These are phyloP conservation scores for Drosophila ercepeae DNA, from an alignment of 1,140 invertebrate genomes.

Conservation along the genomic window DNA sequence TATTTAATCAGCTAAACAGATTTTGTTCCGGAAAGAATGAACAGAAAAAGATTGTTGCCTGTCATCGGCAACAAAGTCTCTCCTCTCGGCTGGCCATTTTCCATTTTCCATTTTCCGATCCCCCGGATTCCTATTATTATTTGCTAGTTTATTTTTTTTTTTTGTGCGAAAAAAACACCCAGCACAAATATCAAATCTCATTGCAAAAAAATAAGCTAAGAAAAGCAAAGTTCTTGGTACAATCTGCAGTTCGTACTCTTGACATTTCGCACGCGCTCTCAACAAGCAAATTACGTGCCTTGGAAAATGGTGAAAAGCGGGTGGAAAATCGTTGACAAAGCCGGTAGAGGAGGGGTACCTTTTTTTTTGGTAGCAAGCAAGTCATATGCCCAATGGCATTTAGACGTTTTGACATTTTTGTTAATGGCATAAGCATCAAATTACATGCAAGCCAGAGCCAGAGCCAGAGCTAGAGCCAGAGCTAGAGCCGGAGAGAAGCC, in stretches of 20 bases:
- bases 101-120: slow-evolving; percentile 32
- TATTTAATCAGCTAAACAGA: slow-evolving; percentile 77
- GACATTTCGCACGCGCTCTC: slow-evolving; percentile 65
- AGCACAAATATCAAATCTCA: slow-evolving; percentile 66
- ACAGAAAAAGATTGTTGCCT: background rate
- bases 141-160: background rate
- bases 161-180: no score
- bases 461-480: no score
- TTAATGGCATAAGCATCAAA: slow-evolving; percentile 81
- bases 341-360: slow-evolving; percentile 2
- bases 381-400: slow-evolving; percentile 70
- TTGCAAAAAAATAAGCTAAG: slow-evolving; percentile 43
- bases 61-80: slow-evolving; percentile 33
- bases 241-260: slow-evolving; percentile 37
- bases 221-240: slow-evolving; percentile 17
- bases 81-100: slow-evolving; percentile 1
- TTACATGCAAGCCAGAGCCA: slow-evolving; percentile 54
- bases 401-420: slow-evolving; percentile 79
- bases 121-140: slow-evolving; percentile 4
- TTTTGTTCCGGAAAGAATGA: slow-evolving; percentile 9
- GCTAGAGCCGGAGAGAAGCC: slow-evolving; percentile 25
- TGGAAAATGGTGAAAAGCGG: slow-evolving; percentile 17
- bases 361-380: background rate
- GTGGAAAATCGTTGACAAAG: slow-evolving; percentile 5
- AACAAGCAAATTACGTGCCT: slow-evolving; percentile 75